Evolutionary conservation across 2,797 vertebrate species (phyloP).

Genomic region (Lepilemur septentrionalis): DNA sequence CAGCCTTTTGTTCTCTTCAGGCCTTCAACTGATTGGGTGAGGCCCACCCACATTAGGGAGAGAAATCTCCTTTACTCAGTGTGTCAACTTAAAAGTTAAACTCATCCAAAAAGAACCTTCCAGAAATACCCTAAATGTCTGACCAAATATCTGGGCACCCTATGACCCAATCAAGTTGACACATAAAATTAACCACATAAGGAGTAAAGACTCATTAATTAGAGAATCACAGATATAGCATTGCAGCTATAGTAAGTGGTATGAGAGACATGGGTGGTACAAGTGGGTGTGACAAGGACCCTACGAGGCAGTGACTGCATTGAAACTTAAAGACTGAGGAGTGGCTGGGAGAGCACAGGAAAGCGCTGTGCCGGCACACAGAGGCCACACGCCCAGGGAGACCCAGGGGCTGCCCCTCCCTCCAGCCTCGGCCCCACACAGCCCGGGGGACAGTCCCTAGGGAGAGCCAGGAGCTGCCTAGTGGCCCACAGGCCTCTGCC

Average conservation of each 20-base stretch:
- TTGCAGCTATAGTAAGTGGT: rapidly evolving
- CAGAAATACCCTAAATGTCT: neutral
- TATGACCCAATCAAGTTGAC: neutral
- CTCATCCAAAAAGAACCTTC: neutral
- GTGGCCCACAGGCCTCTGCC: neutral
- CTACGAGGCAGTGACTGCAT: neutral
- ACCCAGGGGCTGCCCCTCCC: neutral
- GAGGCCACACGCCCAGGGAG: neutral
- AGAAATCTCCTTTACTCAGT: neutral
- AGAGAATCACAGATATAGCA: neutral
- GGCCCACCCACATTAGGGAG: neutral
- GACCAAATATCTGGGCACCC: neutral
- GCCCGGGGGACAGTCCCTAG: neutral
- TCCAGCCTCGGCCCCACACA: neutral
- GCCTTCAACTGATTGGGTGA: neutral
- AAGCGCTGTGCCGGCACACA: neutral
- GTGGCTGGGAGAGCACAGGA: neutral
- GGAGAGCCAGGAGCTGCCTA: neutral
- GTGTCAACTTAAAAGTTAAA: neutral
- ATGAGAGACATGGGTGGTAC: rapidly evolving
- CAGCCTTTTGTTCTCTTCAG: neutral
- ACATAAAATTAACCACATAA: neutral
- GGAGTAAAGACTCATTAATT: neutral
- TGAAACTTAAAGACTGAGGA: neutral
- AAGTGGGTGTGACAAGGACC: neutral